These are phyloP conservation scores for Drosophila serrata DNA, from an alignment of 1,140 invertebrate genomes.

Conservation along the genomic window DNA sequence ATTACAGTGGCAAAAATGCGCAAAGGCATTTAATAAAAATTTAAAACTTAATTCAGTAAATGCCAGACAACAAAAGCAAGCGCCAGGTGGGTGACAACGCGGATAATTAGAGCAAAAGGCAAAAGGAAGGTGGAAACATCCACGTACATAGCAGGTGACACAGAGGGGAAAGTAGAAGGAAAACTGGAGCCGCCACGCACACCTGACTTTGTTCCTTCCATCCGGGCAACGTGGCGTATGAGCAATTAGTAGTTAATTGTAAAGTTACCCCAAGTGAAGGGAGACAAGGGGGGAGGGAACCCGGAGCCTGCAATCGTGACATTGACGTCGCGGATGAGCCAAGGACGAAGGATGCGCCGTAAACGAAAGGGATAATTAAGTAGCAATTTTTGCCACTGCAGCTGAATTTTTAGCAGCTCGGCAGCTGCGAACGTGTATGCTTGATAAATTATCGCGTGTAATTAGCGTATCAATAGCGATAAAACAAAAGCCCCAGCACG, in stretches of 20 bases:
- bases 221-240: conserved; percentile 76
- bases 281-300: conserved; percentile 28
- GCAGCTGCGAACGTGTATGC: conserved; percentile 7
- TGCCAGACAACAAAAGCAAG: conserved; percentile 51
- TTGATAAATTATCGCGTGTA: conserved; percentile 76
- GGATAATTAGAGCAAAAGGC: conserved; percentile 67
- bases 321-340: conserved; percentile 55
- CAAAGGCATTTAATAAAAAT: conserved; percentile 79
- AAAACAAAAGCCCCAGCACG: conserved; percentile 42
- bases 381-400: conserved; percentile 80
- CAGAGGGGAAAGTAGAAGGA: not conserved
- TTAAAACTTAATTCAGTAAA: conserved; percentile 83
- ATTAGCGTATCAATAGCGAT: conserved; percentile 76
- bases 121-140: conserved; percentile 1
- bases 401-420: conserved; percentile 70
- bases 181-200: conserved; percentile 19
- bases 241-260: conserved; percentile 83
- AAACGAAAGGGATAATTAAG: conserved; percentile 65
- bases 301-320: conserved; percentile 65
- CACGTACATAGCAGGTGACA: conserved; percentile 1
- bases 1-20: conserved; percentile 78
- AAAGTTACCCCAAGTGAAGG: conserved; percentile 65
- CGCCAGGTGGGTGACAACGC: conserved; percentile 55
- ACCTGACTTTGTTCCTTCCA: conserved; percentile 71
- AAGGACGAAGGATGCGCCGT: conserved; percentile 1